Evolutionary conservation across 2,797 vertebrate species (phyloP), one percentile per base, ranked within the genome.

Genomic region (Kryptopterus vitreolus): DNA sequence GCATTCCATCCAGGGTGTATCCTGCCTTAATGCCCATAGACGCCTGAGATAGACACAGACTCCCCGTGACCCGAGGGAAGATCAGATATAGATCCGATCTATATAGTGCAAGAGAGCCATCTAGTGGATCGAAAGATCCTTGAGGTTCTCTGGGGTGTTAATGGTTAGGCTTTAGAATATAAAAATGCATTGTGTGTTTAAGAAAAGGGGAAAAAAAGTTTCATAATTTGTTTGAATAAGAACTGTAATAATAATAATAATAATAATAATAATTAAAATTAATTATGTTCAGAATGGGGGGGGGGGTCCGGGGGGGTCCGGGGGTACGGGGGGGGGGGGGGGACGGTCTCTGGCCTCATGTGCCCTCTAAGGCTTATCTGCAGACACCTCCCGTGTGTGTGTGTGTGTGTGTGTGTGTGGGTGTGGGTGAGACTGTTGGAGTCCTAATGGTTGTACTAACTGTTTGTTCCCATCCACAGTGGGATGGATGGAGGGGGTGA

Each of bases 361-460:
- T 81, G 79, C 29, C 52, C 72, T 59, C 26, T 35, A 20, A 59
- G 53, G 35, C 26, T 29, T 24, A 52, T 68, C 71, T 75, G 35
- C 38, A 66, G 70, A 80, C 48, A 2, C 43, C 18, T 31, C 31
- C 20, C 46, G 63, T 26, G 46, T 48, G 73, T 61, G 82, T 55
- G 77, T 35, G 53, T 50, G 79, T 80, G 78, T 81, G 80, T 15
- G 70, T 78, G 62, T 46, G 69, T 31, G 58, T 48, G 80, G 78
- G 79, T 80, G 78, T 20, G 68, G 76, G 58, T 61, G 85, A 53
- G 35, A 9, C 66, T 73, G 48, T 61, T 79, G 79, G 81, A 76
- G 80, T 80, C 79, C 76, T 78, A 81, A 81, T 84, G 58, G 73
- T 76, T 80, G 78, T 71, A 78, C 79, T 78, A 85, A 77, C 86